phyloP scores from a whole-genome alignment of 2,888 invertebrate species.

The Vesta saturnalis region DNA sequence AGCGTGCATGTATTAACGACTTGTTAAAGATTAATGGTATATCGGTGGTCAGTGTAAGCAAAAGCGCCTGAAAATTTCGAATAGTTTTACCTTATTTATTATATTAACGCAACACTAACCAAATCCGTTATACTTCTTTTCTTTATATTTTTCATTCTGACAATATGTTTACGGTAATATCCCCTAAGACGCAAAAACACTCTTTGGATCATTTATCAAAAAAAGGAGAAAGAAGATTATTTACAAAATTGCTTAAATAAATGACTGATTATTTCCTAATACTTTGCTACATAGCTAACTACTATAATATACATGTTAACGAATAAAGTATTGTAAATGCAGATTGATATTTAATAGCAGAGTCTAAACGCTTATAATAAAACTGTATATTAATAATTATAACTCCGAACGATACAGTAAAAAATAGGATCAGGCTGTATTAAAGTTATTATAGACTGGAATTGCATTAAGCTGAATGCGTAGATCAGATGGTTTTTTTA shows the following conservation, averaged over 20 bases:
- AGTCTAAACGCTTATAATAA: too few relatives aligned
- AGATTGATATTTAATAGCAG: too few relatives aligned
- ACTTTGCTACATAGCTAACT: too few relatives aligned
- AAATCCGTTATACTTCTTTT: slow-evolving; percentile 21
- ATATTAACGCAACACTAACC: slow-evolving; percentile 26
- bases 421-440: too few relatives aligned
- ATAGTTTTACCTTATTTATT: slow-evolving; percentile 32
- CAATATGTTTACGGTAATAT: slow-evolving; percentile 5
- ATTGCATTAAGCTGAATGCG: too few relatives aligned
- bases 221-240: not conserved
- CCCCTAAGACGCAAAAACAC: slow-evolving; percentile 9
- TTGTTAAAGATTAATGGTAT: slow-evolving; percentile 61
- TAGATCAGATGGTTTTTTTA: too few relatives aligned
- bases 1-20: slow-evolving; percentile 62
- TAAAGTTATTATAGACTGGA: too few relatives aligned
- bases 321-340: too few relatives aligned
- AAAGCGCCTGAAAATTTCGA: slow-evolving; percentile 42
- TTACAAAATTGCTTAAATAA: slow-evolving; percentile 1
- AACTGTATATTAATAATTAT: too few relatives aligned
- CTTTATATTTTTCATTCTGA: slow-evolving; percentile 21
- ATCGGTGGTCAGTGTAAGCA: slow-evolving; percentile 55
- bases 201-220: not conserved
- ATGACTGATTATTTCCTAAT: too few relatives aligned
- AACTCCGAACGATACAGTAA: too few relatives aligned
- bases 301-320: too few relatives aligned